phyloP scores from a whole-genome alignment of 2,797 vertebrate genomes.

The Sebastes miniatus region DNA sequence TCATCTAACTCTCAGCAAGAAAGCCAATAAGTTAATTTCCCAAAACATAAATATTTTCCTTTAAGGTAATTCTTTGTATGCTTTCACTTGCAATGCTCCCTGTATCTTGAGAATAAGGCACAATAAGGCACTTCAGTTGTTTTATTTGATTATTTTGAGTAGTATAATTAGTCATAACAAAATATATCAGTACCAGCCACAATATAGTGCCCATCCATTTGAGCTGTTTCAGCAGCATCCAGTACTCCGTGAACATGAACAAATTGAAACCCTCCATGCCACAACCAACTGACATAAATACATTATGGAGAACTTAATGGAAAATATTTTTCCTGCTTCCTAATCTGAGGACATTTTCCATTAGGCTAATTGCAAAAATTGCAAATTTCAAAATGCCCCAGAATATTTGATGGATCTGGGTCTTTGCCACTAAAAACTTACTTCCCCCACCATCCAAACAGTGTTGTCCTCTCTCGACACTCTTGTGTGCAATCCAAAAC shows the following conservation, averaged over 20 bases:
- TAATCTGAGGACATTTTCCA: slow-evolving; percentile 67
- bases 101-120: neutral
- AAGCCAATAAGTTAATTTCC: neutral
- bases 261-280: slow-evolving; percentile 38
- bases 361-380: slow-evolving; percentile 72
- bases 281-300: slow-evolving; percentile 46
- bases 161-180: neutral
- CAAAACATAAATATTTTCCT: neutral
- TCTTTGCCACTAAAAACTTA: slow-evolving; percentile 34
- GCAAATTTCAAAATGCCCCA: slow-evolving; percentile 52
- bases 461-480: neutral
- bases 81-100: neutral
- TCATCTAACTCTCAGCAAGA: neutral
- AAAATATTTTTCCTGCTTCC: slow-evolving; percentile 52
- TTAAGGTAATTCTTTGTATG: neutral
- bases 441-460: neutral
- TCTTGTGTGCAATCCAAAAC: slow-evolving; percentile 22
- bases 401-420: slow-evolving; percentile 53
- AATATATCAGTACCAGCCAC: neutral
- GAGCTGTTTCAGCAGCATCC: neutral
- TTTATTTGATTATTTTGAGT: neutral
- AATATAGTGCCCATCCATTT: neutral
- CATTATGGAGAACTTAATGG: slow-evolving; percentile 65
- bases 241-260: slow-evolving; percentile 27
- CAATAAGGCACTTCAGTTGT: neutral